Percentiles rank a stretch among this genome's conserved stretches.
Evolutionary conservation across 1,140 invertebrate genomes (phyloP).

Genomic region (Bicyclus anynana): DNA sequence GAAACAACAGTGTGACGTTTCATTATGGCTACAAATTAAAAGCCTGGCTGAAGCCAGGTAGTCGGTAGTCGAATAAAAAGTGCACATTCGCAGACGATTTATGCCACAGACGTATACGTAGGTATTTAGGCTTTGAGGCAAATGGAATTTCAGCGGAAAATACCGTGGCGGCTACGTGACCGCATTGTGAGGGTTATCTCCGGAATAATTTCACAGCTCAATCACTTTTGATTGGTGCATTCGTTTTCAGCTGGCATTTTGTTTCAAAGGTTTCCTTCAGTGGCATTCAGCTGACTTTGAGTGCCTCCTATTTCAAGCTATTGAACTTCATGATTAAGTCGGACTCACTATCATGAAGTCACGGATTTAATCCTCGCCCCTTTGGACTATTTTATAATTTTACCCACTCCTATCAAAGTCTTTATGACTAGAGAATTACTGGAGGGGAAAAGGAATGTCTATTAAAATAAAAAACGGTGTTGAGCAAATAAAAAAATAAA

Average conservation of each 20-base stretch:
- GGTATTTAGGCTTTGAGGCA: conserved; percentile 3
- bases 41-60: neutral
- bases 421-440: no score
- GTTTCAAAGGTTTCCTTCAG: neutral
- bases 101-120: neutral
- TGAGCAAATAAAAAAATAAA: no score
- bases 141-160: conserved; percentile 1
- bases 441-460: no score
- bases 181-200: conserved; percentile 3
- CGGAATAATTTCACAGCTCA: conserved; percentile 8
- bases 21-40: neutral
- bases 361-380: no score
- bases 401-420: no score
- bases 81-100: neutral
- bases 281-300: no score
- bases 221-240: neutral
- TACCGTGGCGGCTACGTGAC: neutral
- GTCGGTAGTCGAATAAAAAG: neutral
- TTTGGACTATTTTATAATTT: no score
- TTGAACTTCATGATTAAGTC: no score
- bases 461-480: no score
- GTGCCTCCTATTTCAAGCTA: no score
- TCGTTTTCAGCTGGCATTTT: neutral
- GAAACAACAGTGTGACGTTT: neutral
- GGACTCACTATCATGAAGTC: no score